Evolutionary conservation across 2,113 vertebrate species (phyloP), one percentile per base, ranked within the genome.

Genomic region (Galbula dea): DNA sequence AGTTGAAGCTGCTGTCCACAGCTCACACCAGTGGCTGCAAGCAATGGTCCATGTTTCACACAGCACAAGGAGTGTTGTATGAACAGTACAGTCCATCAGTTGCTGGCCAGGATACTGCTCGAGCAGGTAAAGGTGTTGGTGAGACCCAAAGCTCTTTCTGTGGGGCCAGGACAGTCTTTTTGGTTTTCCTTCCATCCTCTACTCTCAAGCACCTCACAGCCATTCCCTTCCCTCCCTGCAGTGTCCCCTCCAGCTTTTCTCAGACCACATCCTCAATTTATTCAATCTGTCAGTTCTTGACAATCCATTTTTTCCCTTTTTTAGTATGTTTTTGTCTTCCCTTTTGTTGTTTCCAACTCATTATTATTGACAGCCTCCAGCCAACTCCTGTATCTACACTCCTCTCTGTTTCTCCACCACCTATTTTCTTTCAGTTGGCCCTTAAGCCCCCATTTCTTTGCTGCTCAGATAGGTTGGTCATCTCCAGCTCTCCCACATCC

Each of bases 11-110:
- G 15, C 49, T 52, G 30, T 1, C 23, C 17, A 7, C 57, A 29
- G 22, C 39, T 59, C 72, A 32, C 5, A 2, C 23, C 15, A 62
- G 55, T 17, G 20, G 27, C 76, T 69, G 45, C 19, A 45, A 29
- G 29, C 2, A 12, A 32, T 12, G 15, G 26, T 3, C 29, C 3
- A 4, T 0, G 0, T 41, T 88, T 83, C 48, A 32, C 27, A 34
- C 9, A 62, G n/a, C 37, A 59, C 68, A 67, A 32, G 72, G 37
- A 86, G 13, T 5, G n/a, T n/a, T n/a, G n/a, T n/a, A n/a, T n/a
- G n/a, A n/a, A n/a, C n/a, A n/a, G n/a, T n/a, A n/a, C n/a, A n/a
- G 63, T 77, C 6, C 52, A 15, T 5, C 3, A 5, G 23, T 63
- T 67, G 13, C 29, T 80, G 36, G 34, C 26, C 61, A 67, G 51